These are phyloP conservation scores for Origma solitaria DNA, from an alignment of 2,113 vertebrate genomes.

Conservation along the genomic window DNA sequence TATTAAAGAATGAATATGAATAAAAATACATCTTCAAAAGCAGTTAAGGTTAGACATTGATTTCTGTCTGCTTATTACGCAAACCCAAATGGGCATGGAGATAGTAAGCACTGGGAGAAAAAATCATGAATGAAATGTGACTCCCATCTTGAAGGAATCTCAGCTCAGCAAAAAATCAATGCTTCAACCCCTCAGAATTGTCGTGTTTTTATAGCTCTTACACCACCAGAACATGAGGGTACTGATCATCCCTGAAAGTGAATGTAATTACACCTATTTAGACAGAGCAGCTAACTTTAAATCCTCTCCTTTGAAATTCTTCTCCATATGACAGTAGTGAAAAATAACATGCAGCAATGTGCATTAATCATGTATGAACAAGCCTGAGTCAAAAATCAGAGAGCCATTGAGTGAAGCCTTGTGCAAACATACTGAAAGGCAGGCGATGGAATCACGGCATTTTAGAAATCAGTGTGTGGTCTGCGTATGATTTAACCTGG, in stretches of 20 bases:
- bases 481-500: neutral
- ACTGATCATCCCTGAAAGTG: neutral
- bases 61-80: neutral
- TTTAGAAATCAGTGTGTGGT: neutral
- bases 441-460: neutral
- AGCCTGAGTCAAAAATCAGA: neutral
- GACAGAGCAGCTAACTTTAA: neutral
- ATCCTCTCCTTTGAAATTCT: neutral
- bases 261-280: neutral
- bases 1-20: neutral
- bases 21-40: neutral
- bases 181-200: neutral
- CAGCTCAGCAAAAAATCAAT: neutral
- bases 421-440: neutral
- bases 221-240: neutral
- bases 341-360: neutral
- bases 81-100: neutral
- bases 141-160: neutral
- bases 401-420: neutral
- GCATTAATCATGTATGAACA: neutral
- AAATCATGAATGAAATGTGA: neutral
- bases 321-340: neutral
- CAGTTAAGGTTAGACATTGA: neutral
- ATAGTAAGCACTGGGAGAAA: neutral
- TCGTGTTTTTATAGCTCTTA: neutral